A percentile compares a stretch with the other conserved stretches of the same genome.
These are phyloP conservation scores for Fopius arisanus DNA, from an alignment of 1,140 invertebrate genomes.

Conservation along the genomic window DNA sequence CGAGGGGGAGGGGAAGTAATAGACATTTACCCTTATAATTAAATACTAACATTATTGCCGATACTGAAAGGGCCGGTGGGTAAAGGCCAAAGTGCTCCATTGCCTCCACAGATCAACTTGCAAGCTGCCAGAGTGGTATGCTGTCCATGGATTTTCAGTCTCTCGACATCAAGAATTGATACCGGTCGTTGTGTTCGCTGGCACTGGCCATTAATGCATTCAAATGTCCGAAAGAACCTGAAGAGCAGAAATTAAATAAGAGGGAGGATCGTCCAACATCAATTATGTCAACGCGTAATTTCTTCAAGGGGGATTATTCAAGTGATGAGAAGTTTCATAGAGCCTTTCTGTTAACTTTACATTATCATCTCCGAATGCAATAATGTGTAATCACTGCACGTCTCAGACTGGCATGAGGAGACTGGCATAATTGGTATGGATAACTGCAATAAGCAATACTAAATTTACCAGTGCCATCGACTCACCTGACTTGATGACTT, in stretches of 20 bases:
- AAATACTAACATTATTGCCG: constrained; percentile 45
- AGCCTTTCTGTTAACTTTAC: too few relatives aligned
- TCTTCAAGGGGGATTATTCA: too few relatives aligned
- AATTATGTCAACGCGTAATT: not conserved
- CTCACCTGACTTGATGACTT: constrained; percentile 15
- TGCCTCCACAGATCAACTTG: constrained; percentile 72
- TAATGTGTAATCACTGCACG: not conserved
- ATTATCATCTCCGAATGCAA: too few relatives aligned
- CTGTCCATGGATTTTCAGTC: constrained; percentile 24
- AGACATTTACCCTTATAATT: not conserved
- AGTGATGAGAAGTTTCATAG: too few relatives aligned
- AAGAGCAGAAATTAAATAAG: not conserved
- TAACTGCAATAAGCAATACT: not conserved
- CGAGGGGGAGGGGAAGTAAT: not conserved
- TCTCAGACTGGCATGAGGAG: too few relatives aligned
- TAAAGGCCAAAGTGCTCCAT: constrained; percentile 75
- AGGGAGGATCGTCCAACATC: not conserved
- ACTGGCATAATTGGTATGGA: not conserved
- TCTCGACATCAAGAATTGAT: constrained; percentile 2
- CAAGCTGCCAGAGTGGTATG: constrained; percentile 63
- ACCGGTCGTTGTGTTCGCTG: constrained; percentile 32
- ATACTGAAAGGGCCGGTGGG: constrained; percentile 67
- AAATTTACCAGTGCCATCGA: not conserved
- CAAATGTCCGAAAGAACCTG: constrained; percentile 47
- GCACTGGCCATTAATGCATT: constrained; percentile 49